Conservation (phyloP, 2,113 vertebrate genomes). For the Pao palembangensis region DNA sequence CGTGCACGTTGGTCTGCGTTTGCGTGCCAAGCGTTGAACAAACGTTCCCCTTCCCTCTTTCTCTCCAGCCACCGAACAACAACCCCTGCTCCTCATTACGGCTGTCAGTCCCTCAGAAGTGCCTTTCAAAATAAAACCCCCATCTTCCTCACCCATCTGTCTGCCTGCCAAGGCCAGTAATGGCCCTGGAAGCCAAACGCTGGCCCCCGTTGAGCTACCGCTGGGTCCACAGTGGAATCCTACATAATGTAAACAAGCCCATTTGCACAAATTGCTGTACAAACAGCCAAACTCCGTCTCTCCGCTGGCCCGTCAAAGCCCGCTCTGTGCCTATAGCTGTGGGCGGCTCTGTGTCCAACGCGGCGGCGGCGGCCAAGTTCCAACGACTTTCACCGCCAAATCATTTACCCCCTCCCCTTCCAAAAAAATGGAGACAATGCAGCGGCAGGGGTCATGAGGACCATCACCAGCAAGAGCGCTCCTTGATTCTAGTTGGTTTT, state of each 20-base stretch:
- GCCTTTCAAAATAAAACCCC: neutral
- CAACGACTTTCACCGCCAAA: conserved; percentile 2
- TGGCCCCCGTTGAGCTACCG: conserved; percentile 10
- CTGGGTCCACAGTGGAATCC: conserved; percentile 33
- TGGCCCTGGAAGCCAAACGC: conserved; percentile 22
- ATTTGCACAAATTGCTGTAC: conserved; percentile 64
- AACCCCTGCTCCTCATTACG: too few relatives aligned
- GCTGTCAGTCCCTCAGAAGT: too few relatives aligned
- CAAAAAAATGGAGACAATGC: neutral
- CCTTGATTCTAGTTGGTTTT: neutral
- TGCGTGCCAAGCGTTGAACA: neutral
- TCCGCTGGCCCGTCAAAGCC: conserved; percentile 49
- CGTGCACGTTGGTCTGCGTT: too few relatives aligned
- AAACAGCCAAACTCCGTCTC: conserved; percentile 48
- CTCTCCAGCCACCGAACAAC: neutral
- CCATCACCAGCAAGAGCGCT: conserved; percentile 1
- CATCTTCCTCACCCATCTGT: conserved; percentile 8
- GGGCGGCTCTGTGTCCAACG: conserved; percentile 45
- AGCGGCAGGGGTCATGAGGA: neutral
- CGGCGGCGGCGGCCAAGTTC: conserved; percentile 20
- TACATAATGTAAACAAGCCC: conserved; percentile 55
- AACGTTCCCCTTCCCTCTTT: neutral
- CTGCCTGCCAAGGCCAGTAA: conserved; percentile 35
- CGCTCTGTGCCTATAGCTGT: conserved; percentile 59
- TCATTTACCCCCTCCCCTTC: neutral